These are phyloP conservation scores for Electrophaes corylata DNA, from an alignment of 2,888 invertebrate species.

Conservation along the genomic window DNA sequence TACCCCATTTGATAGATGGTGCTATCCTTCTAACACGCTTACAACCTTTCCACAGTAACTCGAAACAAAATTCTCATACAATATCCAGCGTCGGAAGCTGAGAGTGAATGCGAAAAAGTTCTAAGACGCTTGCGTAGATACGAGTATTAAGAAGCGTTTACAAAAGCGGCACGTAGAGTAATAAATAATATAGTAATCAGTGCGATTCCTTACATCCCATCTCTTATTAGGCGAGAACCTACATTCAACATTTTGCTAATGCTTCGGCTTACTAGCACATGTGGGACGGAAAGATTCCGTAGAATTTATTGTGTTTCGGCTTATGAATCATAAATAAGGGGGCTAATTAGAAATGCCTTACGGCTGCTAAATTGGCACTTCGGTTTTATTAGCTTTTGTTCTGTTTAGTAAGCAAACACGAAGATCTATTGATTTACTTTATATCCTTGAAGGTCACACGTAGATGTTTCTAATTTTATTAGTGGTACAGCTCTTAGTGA, in stretches of 20 bases:
- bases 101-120: conserved; percentile 59
- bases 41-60: conserved; percentile 59
- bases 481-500: no score
- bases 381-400: conserved; percentile 44
- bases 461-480: no score
- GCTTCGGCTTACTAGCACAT: conserved; percentile 80
- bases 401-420: background rate
- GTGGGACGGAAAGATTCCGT: conserved; percentile 80
- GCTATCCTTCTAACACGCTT: conserved; percentile 50
- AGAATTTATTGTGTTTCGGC: conserved; percentile 83
- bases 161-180: conserved; percentile 82
- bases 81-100: conserved; percentile 7
- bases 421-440: background rate
- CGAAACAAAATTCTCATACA: conserved; percentile 5
- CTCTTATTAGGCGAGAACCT: conserved; percentile 82
- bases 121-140: conserved; percentile 65
- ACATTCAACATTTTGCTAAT: conserved; percentile 82
- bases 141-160: conserved; percentile 82
- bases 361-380: conserved; percentile 50
- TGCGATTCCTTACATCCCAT: conserved; percentile 83
- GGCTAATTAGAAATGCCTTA: conserved; percentile 79
- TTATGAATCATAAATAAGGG: conserved; percentile 84
- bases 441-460: no score
- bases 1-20: conserved; percentile 75
- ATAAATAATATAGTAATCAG: conserved; percentile 85